Conservation (phyloP, 2,888 invertebrate genomes). For the Lucinisca nassula region DNA sequence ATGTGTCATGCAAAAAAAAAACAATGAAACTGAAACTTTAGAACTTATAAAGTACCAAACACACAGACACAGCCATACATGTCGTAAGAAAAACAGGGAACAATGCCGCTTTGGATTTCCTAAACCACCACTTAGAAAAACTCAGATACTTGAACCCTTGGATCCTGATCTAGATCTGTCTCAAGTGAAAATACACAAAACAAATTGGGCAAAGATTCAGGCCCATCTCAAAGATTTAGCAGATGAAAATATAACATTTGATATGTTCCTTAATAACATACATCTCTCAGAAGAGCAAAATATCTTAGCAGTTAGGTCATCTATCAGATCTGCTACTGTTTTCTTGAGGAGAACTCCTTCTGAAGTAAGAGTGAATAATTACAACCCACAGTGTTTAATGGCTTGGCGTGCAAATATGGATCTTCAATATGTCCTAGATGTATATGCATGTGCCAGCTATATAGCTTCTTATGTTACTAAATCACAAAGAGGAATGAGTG, state of each 20-base stretch:
- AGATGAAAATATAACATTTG: slow-evolving; percentile 36
- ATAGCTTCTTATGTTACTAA: slow-evolving; percentile 63
- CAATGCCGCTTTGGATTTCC: slow-evolving; percentile 64
- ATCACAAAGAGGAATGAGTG: slow-evolving; percentile 64
- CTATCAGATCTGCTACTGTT: not conserved
- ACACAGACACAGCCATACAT: slow-evolving; percentile 57
- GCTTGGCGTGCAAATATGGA: slow-evolving; percentile 46
- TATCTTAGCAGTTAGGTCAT: not conserved
- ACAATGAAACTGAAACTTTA: not conserved
- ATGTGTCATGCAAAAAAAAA: slow-evolving; percentile 35
- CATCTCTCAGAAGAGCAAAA: slow-evolving; percentile 1
- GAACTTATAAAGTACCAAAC: slow-evolving; percentile 9
- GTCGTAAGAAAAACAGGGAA: slow-evolving; percentile 30
- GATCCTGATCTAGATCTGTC: not conserved
- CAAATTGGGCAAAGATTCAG: slow-evolving; percentile 11
- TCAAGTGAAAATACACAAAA: slow-evolving; percentile 41
- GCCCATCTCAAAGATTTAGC: not conserved
- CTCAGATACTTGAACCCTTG: slow-evolving; percentile 55
- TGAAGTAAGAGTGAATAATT: slow-evolving; percentile 46
- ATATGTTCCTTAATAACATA: not conserved
- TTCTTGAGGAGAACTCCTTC: slow-evolving; percentile 41
- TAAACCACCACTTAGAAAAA: slow-evolving; percentile 48
- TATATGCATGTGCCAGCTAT: slow-evolving; percentile 60
- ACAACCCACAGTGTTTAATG: slow-evolving; percentile 35
- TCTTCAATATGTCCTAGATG: slow-evolving; percentile 37